A percentile compares a stretch with the other conserved stretches of the same genome.
phyloP scores from a whole-genome alignment of 2,888 invertebrate genomes.

The Dolichopus griseipennis region DNA sequence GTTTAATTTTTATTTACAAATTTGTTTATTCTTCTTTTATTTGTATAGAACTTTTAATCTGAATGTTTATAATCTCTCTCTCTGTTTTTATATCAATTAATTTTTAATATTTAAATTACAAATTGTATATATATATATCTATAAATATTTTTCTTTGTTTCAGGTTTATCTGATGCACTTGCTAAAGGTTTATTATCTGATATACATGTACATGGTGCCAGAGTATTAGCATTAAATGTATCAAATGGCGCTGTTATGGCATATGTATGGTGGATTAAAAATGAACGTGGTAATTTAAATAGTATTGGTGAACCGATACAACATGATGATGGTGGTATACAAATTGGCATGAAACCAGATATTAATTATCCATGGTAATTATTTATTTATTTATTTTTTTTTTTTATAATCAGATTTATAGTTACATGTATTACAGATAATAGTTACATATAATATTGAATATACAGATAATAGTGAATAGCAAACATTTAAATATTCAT shows the following conservation, averaged over 20 bases:
- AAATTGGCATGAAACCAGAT: constrained; percentile 57
- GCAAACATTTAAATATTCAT: too few relatives aligned
- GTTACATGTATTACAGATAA: too few relatives aligned
- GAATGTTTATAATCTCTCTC: too few relatives aligned
- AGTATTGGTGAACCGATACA: constrained; percentile 46
- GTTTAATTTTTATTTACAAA: too few relatives aligned
- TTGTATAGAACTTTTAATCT: too few relatives aligned
- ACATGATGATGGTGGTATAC: constrained; percentile 48
- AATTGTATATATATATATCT: background rate
- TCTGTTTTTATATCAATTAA: too few relatives aligned
- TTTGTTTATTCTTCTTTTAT: too few relatives aligned
- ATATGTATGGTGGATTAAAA: constrained; percentile 53
- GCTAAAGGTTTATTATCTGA: constrained; percentile 63
- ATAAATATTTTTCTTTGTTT: constrained; percentile 13
- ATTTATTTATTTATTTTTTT: too few relatives aligned
- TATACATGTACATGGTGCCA: constrained; percentile 49
- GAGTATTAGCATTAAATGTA: constrained; percentile 54
- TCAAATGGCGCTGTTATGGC: constrained; percentile 51
- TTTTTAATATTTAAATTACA: too few relatives aligned
- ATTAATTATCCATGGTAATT: constrained; percentile 61
- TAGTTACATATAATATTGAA: too few relatives aligned
- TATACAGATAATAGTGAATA: too few relatives aligned
- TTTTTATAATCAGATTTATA: too few relatives aligned
- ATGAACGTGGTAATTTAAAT: constrained; percentile 34
- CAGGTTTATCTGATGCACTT: constrained; percentile 65